A percentile compares a stretch with the other conserved stretches of the same genome.
Conservation (phyloP, 2,113 vertebrate genomes). For the Cheirogaleus medius region DNA sequence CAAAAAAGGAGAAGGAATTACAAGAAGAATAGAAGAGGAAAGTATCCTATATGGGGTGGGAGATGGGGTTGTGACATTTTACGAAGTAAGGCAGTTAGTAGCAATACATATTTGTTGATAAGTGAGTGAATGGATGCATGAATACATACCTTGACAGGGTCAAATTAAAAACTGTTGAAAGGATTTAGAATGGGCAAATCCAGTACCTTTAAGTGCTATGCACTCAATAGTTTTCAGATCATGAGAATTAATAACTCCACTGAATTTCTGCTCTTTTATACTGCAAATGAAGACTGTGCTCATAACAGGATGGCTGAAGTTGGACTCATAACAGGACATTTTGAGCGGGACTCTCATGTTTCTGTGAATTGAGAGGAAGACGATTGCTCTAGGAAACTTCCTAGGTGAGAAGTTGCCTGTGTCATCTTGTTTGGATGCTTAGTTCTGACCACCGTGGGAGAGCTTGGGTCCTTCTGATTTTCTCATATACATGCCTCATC, state of each 20-base stretch:
- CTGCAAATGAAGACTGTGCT: background rate
- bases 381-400: background rate
- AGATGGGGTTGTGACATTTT: background rate
- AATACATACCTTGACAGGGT: background rate
- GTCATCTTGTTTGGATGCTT: background rate
- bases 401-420: background rate
- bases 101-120: background rate
- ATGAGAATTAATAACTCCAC: background rate
- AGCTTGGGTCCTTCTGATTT: background rate
- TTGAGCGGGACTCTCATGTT: background rate
- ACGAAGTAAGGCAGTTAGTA: background rate
- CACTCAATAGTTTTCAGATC: background rate
- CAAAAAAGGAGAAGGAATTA: background rate
- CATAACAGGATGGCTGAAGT: background rate
- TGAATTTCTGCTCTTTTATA: background rate
- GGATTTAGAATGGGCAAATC: background rate
- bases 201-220: background rate
- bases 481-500: background rate
- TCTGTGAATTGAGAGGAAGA: background rate
- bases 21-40: background rate
- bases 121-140: background rate
- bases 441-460: background rate
- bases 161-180: background rate
- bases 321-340: background rate
- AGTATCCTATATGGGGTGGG: background rate